Percentiles rank a stretch among this genome's conserved stretches.
These are phyloP conservation scores for Ceraclea dissimilis DNA, from an alignment of 2,888 invertebrate species.

Conservation along the genomic window DNA sequence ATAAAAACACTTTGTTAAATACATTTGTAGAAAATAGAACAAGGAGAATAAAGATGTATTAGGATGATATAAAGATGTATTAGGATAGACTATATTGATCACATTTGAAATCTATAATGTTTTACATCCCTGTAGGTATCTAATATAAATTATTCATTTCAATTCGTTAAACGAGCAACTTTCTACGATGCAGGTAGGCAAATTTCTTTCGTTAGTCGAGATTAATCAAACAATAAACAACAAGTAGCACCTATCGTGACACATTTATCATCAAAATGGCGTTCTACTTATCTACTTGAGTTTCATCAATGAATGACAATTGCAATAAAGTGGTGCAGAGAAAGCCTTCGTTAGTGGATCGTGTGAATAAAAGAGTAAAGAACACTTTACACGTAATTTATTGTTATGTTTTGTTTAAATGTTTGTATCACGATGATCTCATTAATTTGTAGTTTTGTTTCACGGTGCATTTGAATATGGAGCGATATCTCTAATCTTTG, in stretches of 20 bases:
- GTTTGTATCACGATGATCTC: not conserved
- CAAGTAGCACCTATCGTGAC: not conserved
- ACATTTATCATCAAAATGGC: not conserved
- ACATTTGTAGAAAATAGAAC: too few species aligned
- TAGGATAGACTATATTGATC: too few species aligned
- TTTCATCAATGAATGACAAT: not conserved
- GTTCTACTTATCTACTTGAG: not conserved
- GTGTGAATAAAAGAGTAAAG: not conserved
- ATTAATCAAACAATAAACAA: not conserved
- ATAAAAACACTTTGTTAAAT: too few species aligned
- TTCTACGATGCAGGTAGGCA: not conserved
- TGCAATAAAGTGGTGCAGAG: slow-evolving; percentile 1
- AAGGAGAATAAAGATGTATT: too few species aligned
- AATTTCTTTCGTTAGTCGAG: not conserved
- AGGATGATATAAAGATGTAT: too few species aligned
- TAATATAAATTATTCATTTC: too few species aligned
- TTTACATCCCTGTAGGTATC: too few species aligned
- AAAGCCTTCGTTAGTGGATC: not conserved
- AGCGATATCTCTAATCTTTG: not conserved
- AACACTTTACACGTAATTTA: not conserved
- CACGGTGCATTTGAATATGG: not conserved
- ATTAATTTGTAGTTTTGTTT: not conserved
- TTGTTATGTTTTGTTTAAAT: not conserved
- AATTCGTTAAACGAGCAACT: not conserved
- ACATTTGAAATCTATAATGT: too few species aligned